Evolutionary conservation across 2,888 invertebrate species (phyloP).

Genomic region (Idaea straminata): DNA sequence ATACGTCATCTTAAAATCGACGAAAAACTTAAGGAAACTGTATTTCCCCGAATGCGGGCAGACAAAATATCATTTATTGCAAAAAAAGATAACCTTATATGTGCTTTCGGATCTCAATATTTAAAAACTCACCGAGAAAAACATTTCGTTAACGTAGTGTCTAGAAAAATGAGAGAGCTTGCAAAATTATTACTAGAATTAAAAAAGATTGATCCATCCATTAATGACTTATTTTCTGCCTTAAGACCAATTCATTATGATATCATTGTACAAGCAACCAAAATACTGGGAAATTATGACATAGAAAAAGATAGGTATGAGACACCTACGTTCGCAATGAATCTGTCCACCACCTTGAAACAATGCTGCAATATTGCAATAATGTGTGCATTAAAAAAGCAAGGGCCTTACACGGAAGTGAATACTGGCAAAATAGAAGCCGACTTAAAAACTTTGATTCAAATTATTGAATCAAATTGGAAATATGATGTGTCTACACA

Average conservation of each 20-base stretch:
- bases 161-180: conserved; percentile 34
- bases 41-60: conserved; percentile 33
- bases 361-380: no score
- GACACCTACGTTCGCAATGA: no score
- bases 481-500: conserved; percentile 26
- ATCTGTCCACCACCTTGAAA: no score
- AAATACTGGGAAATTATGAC: no score
- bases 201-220: conserved; percentile 26
- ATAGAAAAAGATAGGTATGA: no score
- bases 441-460: no score
- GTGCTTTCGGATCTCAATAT: conserved; percentile 28
- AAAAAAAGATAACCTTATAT: conserved; percentile 28
- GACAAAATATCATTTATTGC: conserved; percentile 25
- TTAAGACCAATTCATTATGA: background rate
- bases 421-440: no score
- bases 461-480: conserved; percentile 26
- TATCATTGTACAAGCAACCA: conserved; percentile 12
- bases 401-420: no score
- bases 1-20: conserved; percentile 34
- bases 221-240: background rate
- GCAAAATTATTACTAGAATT: conserved; percentile 33
- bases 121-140: conserved; percentile 30
- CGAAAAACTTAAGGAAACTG: conserved; percentile 32
- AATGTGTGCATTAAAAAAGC: no score
- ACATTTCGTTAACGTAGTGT: conserved; percentile 29